Percentiles rank a stretch among this genome's conserved stretches.
phyloP scores from a whole-genome alignment of 2,888 invertebrate genomes.

The Rambutsinella grinnellia region DNA sequence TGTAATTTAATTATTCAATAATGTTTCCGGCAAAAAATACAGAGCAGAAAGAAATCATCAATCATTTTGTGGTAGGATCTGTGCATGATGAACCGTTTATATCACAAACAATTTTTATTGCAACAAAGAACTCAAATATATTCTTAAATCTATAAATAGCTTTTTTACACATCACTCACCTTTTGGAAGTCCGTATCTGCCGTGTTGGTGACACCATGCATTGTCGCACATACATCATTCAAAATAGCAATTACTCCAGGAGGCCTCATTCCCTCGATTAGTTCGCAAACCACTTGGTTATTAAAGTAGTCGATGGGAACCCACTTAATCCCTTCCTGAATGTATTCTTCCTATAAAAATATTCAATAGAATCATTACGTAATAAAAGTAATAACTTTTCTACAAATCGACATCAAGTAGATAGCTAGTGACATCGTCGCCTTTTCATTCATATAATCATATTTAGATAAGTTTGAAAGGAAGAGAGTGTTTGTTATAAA shows the following conservation, averaged over 20 bases:
- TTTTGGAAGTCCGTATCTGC: conserved; percentile 75
- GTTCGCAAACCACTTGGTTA: conserved; percentile 78
- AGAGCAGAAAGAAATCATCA: conserved; percentile 1
- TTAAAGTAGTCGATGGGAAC: conserved; percentile 79
- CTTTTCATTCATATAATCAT: not conserved
- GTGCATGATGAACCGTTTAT: conserved; percentile 3
- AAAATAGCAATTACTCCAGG: conserved; percentile 77
- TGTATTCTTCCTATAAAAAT: conserved; percentile 75
- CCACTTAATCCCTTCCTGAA: conserved; percentile 78
- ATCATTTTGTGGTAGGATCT: not conserved
- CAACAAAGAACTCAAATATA: not conserved
- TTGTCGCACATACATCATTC: conserved; percentile 79
- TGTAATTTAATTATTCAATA: not conserved
- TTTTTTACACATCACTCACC: conserved; percentile 66
- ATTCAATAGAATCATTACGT: conserved; percentile 17
- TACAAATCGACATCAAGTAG: not conserved
- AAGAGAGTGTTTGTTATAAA: not conserved
- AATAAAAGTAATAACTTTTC: not conserved
- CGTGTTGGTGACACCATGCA: conserved; percentile 77
- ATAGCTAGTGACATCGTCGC: conserved; percentile 4
- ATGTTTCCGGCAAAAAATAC: conserved; percentile 5
- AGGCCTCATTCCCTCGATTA: conserved; percentile 76
- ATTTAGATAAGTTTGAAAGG: not conserved
- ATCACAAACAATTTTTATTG: not conserved
- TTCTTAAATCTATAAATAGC: not conserved